These are phyloP conservation scores for Penaeus vannamei DNA, from an alignment of 1,140 invertebrate genomes.

Conservation along the genomic window DNA sequence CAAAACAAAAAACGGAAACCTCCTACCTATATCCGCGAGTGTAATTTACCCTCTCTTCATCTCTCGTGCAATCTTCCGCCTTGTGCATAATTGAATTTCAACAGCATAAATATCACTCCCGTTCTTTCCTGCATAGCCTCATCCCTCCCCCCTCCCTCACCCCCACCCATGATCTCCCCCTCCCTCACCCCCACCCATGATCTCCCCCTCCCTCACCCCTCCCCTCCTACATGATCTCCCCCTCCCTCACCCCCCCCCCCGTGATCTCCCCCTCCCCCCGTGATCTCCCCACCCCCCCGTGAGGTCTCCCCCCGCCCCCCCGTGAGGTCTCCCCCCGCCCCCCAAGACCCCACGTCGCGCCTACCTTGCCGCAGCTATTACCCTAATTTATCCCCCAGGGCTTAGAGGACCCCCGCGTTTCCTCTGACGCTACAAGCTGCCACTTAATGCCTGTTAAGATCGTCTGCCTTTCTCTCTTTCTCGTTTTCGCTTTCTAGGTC, in stretches of 20 bases:
- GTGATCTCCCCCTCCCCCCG: background rate
- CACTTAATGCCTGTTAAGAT: too few relatives aligned
- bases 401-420: too few relatives aligned
- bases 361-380: too few relatives aligned
- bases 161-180: background rate
- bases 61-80: background rate
- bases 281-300: background rate
- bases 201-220: background rate
- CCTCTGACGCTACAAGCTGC: too few relatives aligned
- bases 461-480: conserved; percentile 24
- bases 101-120: background rate
- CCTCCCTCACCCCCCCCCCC: background rate
- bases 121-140: background rate
- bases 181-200: too few relatives aligned
- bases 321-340: background rate
- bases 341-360: too few relatives aligned
- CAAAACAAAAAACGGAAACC: too few relatives aligned
- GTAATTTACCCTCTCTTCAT: background rate
- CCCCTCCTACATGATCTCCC: background rate
- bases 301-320: background rate
- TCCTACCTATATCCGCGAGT: too few relatives aligned
- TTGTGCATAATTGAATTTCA: background rate
- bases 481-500: conserved; percentile 25
- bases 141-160: background rate
- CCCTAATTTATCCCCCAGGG: too few relatives aligned